phyloP scores from a whole-genome alignment of 1,140 invertebrate species.

The Ceratoteleas bidentatus region DNA sequence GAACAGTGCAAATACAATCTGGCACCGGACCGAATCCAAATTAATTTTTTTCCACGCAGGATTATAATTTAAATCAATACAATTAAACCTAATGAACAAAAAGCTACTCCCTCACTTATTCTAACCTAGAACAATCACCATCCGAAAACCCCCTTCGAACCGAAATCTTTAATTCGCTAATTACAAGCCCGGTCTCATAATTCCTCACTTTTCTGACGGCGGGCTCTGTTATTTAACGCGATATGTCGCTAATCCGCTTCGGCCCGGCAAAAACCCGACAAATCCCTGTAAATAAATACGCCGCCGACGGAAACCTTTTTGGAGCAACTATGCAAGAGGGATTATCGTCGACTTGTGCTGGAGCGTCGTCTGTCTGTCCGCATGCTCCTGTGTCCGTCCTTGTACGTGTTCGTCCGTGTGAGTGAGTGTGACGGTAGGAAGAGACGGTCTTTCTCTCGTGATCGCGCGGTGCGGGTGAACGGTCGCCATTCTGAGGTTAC shows the following conservation, averaged over 20 bases:
- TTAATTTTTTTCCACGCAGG: too few relatives aligned
- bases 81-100: too few relatives aligned
- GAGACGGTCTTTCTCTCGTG: slow-evolving; percentile 24
- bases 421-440: slow-evolving; percentile 17
- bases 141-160: not conserved
- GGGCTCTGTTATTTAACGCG: slow-evolving; percentile 29
- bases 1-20: too few relatives aligned
- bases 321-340: slow-evolving; percentile 29
- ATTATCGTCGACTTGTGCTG: slow-evolving; percentile 29
- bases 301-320: slow-evolving; percentile 37
- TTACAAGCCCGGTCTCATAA: not conserved
- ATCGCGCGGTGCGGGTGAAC: slow-evolving; percentile 35
- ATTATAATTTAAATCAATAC: too few relatives aligned
- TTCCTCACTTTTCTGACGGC: not conserved
- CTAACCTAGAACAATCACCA: too few relatives aligned
- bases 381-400: slow-evolving; percentile 3
- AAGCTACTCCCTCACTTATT: too few relatives aligned
- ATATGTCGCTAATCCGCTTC: slow-evolving; percentile 28
- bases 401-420: not conserved
- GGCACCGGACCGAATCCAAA: too few relatives aligned
- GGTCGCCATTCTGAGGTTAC: slow-evolving; percentile 49
- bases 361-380: not conserved
- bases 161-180: slow-evolving; percentile 6
- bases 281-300: slow-evolving; percentile 49
- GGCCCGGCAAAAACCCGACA: slow-evolving; percentile 19